Base-by-base conservation (phyloP, 2,888 invertebrate species). In the Carabus problematicus region DNA sequence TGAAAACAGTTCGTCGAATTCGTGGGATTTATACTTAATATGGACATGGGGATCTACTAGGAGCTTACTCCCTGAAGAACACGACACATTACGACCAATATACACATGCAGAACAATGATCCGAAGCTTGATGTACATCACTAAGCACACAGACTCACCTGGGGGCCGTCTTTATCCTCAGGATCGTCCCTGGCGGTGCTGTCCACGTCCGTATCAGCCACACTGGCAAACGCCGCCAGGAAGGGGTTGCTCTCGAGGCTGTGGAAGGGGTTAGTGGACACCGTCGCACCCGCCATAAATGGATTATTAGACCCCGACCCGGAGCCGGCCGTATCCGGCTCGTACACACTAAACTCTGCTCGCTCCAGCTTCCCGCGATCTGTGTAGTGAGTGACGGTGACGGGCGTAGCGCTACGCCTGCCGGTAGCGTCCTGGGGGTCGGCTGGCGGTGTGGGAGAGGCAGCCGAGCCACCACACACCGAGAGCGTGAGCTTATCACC, bases 401-500 rank as follows among this genome's bases (percentile, higher is more conserved):
- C 88, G 2, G 87, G 85, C 0, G 84, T 82, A 3, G 81, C 78
- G 73, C 81, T 82, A 56, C 82, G 78, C 72, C 78, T 80, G 56
- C 76, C 75, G 6, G 76, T 75, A 42, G 74, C 75, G 62, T 77
- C 75, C 14, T 75, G 75, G 49, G 76, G 74, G 45, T 74, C 61
- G 60, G 59, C 71, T 43, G 9, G 73, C 64, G 47, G 71, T 70
- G 47, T 74, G 70, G 72, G 61, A 39, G 70, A 16, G 12, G 70
- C 62, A 49, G 78, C 76, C 29, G 29, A 6, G 3, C 80, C 79
- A 59, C 88, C 88, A 75, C 86, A 86, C 75, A 90, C 87, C 71
- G 87, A 86, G 71, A 90, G 81, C 64, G 89, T 90, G 77, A 90
- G 80, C 79, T 89, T 89, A 79, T 90, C 89, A 75, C 89, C 89